A percentile compares a stretch with the other conserved stretches of the same genome.
Conservation (phyloP, 2,113 vertebrate genomes). For the Maccullochella peelii region DNA sequence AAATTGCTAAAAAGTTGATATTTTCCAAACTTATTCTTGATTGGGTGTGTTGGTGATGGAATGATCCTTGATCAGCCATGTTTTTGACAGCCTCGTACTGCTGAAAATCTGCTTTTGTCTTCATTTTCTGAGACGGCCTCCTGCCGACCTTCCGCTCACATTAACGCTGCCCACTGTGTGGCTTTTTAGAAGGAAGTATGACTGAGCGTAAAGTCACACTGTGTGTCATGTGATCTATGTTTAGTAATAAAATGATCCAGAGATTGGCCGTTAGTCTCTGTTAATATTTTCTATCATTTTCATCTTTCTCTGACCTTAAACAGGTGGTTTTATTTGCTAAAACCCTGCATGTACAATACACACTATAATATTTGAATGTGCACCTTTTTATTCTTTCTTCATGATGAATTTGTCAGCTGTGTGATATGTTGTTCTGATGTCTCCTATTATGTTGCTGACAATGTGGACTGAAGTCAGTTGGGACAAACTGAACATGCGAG, state of each 20-base stretch:
- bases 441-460: too few relatives aligned
- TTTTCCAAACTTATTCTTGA: too few relatives aligned
- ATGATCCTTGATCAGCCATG: too few relatives aligned
- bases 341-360: neutral
- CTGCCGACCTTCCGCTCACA: neutral
- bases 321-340: neutral
- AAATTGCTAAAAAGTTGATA: too few relatives aligned
- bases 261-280: neutral
- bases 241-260: neutral
- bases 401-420: neutral
- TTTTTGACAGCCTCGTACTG: too few relatives aligned
- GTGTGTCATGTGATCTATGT: neutral
- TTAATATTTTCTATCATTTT: too few relatives aligned
- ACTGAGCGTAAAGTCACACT: slow-evolving; percentile 13
- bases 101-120: neutral
- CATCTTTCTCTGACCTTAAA: neutral
- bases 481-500: neutral
- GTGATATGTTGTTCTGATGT: too few relatives aligned
- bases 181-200: slow-evolving; percentile 3
- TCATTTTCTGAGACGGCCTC: neutral
- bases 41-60: too few relatives aligned
- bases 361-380: neutral
- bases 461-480: neutral
- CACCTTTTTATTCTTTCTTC: neutral
- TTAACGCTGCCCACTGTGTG: slow-evolving; percentile 27